phyloP scores from a whole-genome alignment of 2,888 invertebrate species.

The Bombyx huttoni region DNA sequence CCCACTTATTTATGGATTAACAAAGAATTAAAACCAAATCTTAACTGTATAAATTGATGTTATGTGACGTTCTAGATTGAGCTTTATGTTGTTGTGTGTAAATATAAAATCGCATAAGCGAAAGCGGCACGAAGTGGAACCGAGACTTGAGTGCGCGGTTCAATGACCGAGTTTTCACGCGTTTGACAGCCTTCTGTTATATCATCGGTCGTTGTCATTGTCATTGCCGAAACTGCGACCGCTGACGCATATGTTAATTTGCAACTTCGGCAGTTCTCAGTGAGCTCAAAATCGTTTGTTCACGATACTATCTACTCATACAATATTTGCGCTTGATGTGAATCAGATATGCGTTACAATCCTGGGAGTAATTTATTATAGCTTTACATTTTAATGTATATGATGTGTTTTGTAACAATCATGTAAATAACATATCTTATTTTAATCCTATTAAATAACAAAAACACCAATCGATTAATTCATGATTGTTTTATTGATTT shows the following conservation, averaged over 20 bases:
- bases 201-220: slow-evolving; percentile 70
- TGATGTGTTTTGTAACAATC: no score
- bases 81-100: slow-evolving; percentile 41
- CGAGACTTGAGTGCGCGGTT: slow-evolving; percentile 48
- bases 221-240: slow-evolving; percentile 66
- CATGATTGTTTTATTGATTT: no score
- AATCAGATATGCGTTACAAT: slow-evolving; percentile 1
- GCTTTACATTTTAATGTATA: neutral
- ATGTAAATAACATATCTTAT: no score
- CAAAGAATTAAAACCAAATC: slow-evolving; percentile 14
- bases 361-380: neutral
- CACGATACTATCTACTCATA: slow-evolving; percentile 14
- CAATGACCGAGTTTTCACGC: slow-evolving; percentile 72
- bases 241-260: slow-evolving; percentile 38
- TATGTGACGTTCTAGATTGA: slow-evolving; percentile 29
- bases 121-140: slow-evolving; percentile 44
- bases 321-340: slow-evolving; percentile 16
- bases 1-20: neutral
- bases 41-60: slow-evolving; percentile 37
- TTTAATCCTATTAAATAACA: no score
- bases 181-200: slow-evolving; percentile 72
- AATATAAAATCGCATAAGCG: slow-evolving; percentile 54
- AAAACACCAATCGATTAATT: no score
- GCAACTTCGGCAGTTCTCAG: slow-evolving; percentile 33
- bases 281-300: slow-evolving; percentile 38